phyloP scores from a whole-genome alignment of 2,888 invertebrate genomes.

The Tromatobia lineatoria region DNA sequence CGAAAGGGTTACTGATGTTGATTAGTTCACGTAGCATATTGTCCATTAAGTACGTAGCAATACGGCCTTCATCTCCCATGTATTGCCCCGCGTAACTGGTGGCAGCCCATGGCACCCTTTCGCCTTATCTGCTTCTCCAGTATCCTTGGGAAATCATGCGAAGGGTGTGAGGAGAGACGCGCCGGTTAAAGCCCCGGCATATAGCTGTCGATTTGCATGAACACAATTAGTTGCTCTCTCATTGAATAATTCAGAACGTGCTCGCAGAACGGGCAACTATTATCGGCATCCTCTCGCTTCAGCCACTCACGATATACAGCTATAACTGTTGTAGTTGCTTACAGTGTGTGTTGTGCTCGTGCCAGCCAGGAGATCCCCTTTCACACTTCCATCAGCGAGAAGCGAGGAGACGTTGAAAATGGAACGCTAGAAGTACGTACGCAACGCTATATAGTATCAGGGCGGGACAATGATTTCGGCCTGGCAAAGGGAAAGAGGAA shows the following conservation, averaged over 20 bases:
- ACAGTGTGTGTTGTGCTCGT: slow-evolving; percentile 17
- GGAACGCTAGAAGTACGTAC: slow-evolving; percentile 21
- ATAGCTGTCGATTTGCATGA: slow-evolving; percentile 80
- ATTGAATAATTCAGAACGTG: slow-evolving; percentile 83
- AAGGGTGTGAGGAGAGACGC: slow-evolving; percentile 53
- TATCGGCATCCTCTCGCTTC: slow-evolving; percentile 62
- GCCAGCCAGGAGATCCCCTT: slow-evolving; percentile 42
- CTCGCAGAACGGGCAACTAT: slow-evolving; percentile 61
- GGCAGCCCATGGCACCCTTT: slow-evolving; percentile 60
- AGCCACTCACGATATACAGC: slow-evolving; percentile 55
- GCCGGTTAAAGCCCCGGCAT: slow-evolving; percentile 49
- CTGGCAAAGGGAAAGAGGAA: background rate
- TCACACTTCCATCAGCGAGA: slow-evolving; percentile 60
- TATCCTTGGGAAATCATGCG: slow-evolving; percentile 82
- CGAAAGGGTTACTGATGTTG: slow-evolving; percentile 7
- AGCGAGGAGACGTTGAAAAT: slow-evolving; percentile 38
- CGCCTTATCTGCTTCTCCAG: slow-evolving; percentile 73
- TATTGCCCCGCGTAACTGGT: slow-evolving; percentile 42
- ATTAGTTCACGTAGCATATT: slow-evolving; percentile 50
- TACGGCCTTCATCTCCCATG: slow-evolving; percentile 47
- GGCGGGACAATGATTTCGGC: slow-evolving; percentile 49
- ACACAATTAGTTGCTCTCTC: slow-evolving; percentile 82
- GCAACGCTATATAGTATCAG: slow-evolving; percentile 6
- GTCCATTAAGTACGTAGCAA: slow-evolving; percentile 24
- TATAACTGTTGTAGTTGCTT: slow-evolving; percentile 39